phyloP scores from a whole-genome alignment of 2,113 vertebrate genomes.

The Lampris incognitus region DNA sequence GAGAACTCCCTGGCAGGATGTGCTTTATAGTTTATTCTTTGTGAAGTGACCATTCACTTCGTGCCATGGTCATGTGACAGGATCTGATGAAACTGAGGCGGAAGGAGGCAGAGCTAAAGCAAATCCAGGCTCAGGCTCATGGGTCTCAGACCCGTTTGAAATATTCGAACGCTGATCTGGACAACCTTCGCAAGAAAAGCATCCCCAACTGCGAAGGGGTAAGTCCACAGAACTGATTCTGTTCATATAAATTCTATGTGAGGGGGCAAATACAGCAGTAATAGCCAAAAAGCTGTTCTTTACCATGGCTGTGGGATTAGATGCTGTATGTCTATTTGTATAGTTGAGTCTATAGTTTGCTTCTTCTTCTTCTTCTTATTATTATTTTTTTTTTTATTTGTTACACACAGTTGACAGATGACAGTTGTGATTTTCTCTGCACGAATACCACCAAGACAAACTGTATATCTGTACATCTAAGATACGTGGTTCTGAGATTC shows the following conservation, averaged over 20 bases:
- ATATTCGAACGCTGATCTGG: conserved; percentile 89
- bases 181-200: conserved; percentile 85
- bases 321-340: neutral
- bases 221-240: conserved; percentile 25
- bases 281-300: neutral
- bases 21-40: no score
- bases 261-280: neutral
- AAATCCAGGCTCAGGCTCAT: conserved; percentile 82
- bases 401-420: no score
- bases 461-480: no score
- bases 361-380: no score
- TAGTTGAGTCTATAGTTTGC: no score
- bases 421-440: no score
- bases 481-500: no score
- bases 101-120: conserved; percentile 91
- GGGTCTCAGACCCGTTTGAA: conserved; percentile 91
- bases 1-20: no score
- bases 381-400: no score
- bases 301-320: no score
- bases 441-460: no score
- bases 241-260: no score
- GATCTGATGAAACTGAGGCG: conserved; percentile 85
- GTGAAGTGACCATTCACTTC: neutral
- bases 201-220: conserved; percentile 84
- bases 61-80: conserved; percentile 69